A percentile compares a stretch with the other conserved stretches of the same genome.
These are phyloP conservation scores for Hydractinia echinata DNA, from an alignment of 30 jellyfish, hydroid and myxozoan species.

Conservation along the genomic window DNA sequence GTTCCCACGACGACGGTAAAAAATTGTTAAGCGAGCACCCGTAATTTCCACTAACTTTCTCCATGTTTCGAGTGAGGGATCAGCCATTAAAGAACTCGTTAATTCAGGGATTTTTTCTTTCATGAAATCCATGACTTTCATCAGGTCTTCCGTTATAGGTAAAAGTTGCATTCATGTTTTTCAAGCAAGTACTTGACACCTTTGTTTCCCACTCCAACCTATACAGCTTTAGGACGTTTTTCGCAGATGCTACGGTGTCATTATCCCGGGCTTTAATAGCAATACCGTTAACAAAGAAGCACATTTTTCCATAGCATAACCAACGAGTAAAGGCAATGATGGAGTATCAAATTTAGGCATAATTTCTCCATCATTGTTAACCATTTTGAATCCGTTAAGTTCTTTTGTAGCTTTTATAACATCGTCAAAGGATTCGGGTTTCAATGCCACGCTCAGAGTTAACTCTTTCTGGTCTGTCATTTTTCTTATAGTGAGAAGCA, in stretches of 20 bases:
- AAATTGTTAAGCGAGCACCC: no score
- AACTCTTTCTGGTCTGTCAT: neutral
- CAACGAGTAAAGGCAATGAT: no score
- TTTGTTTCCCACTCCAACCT: constrained; percentile 3
- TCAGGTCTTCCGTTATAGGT: constrained; percentile 39
- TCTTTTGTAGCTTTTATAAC: constrained; percentile 25
- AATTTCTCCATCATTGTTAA: constrained; percentile 17
- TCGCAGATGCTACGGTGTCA: neutral
- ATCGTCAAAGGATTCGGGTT: constrained; percentile 28
- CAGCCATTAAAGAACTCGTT: no score
- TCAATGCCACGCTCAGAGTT: constrained; percentile 16
- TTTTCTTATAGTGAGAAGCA: constrained; percentile 27
- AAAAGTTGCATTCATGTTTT: constrained; percentile 24
- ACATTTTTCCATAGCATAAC: no score
- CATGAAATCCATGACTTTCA: constrained; percentile 25
- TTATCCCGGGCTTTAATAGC: no score
- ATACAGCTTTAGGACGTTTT: constrained; percentile 6
- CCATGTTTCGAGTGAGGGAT: no score
- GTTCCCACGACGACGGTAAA: no score
- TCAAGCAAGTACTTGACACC: constrained; percentile 23
- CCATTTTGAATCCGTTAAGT: constrained; percentile 19
- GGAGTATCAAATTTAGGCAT: constrained; percentile 32
- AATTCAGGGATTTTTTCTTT: constrained; percentile 25
- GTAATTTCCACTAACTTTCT: no score
- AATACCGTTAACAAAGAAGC: no score